Conservation (phyloP, 2,797 vertebrate species). For the Tinamus major region DNA sequence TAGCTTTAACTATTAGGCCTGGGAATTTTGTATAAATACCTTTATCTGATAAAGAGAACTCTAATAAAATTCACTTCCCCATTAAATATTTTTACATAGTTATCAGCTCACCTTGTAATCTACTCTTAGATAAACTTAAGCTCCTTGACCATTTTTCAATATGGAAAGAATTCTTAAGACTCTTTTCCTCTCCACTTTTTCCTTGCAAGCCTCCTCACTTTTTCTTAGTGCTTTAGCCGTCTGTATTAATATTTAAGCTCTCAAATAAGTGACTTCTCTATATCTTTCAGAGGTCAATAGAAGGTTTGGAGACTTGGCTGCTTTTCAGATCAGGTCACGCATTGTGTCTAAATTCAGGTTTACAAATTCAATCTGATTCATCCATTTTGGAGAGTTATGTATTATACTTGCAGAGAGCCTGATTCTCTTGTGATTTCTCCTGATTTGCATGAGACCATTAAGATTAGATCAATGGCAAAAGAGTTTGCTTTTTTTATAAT, state of each 20-base stretch:
- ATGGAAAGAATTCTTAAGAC: background rate
- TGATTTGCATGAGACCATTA: background rate
- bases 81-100: background rate
- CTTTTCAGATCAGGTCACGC: background rate
- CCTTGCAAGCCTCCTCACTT: background rate
- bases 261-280: background rate
- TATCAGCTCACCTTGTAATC: background rate
- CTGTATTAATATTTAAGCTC: background rate
- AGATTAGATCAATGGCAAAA: background rate
- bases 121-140: background rate
- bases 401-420: background rate
- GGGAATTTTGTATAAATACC: background rate
- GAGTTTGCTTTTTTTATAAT: background rate
- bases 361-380: background rate
- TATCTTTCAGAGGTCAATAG: background rate
- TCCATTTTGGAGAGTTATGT: background rate
- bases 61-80: background rate
- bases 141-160: background rate
- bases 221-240: background rate
- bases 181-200: background rate
- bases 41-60: background rate
- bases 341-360: background rate
- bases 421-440: background rate
- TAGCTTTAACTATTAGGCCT: background rate
- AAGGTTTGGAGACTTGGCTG: background rate